Conservation (phyloP, 1,140 invertebrate species). For the Drosophila ohnishii region DNA sequence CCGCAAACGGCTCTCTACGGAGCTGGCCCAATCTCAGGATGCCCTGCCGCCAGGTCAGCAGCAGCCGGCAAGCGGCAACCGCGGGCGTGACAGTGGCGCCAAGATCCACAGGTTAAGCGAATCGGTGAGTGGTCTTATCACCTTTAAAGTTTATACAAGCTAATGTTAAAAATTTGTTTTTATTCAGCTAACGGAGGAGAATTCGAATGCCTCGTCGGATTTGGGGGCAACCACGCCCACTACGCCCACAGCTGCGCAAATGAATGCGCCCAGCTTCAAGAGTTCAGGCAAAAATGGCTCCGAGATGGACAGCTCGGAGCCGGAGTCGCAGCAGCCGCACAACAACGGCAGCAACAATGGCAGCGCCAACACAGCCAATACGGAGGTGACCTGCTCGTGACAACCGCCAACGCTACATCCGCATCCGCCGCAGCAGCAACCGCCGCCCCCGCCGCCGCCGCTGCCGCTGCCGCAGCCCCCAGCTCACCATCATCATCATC, state of each 20-base stretch:
- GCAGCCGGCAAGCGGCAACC: slow-evolving; percentile 30
- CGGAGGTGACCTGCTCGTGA: slow-evolving; percentile 82
- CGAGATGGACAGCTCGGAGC: slow-evolving; percentile 52
- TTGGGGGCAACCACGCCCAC: slow-evolving; percentile 62
- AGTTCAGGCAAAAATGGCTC: slow-evolving; percentile 57
- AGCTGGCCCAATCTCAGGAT: slow-evolving; percentile 71
- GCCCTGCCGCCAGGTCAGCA: slow-evolving; percentile 25
- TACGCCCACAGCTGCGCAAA: slow-evolving; percentile 72
- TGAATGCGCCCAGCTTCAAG: slow-evolving; percentile 69
- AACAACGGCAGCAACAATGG: slow-evolving; percentile 55
- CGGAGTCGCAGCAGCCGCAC: slow-evolving; percentile 24
- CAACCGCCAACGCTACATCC: slow-evolving; percentile 69
- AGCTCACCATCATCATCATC: slow-evolving; percentile 59
- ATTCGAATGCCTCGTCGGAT: slow-evolving; percentile 78
- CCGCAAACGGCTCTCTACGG: slow-evolving; percentile 77
- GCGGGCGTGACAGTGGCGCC: slow-evolving; percentile 49
- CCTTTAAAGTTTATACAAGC: not conserved
- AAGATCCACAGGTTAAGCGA: slow-evolving; percentile 75
- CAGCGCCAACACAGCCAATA: slow-evolving; percentile 53
- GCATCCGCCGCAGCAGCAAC: slow-evolving; percentile 42
- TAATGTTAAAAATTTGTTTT: not conserved
- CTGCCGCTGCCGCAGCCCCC: slow-evolving; percentile 19
- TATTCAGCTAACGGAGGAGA: slow-evolving; percentile 70
- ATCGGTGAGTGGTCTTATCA: slow-evolving; percentile 58
- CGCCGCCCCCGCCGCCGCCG: slow-evolving; percentile 40